phyloP scores from a whole-genome alignment of 2,113 vertebrate genomes.

The Scalopus aquaticus region DNA sequence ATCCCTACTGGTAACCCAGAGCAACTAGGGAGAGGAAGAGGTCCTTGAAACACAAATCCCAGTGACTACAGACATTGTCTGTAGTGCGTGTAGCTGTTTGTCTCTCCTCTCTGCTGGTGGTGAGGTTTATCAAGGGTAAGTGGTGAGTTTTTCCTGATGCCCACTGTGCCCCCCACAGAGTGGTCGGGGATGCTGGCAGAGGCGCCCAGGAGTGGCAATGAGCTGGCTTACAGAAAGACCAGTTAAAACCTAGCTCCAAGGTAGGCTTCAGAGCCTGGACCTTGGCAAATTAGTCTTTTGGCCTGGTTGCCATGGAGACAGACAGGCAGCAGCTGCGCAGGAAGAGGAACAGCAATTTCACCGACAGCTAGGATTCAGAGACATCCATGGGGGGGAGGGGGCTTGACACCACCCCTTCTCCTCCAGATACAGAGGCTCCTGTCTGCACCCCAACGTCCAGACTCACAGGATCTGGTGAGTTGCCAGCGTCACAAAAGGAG shows the following conservation, averaged over 20 bases:
- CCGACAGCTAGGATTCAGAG: constrained; percentile 48
- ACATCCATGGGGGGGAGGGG: constrained; percentile 45
- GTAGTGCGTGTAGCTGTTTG: not conserved
- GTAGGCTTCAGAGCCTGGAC: constrained; percentile 60
- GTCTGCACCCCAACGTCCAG: not conserved
- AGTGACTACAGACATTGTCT: not conserved
- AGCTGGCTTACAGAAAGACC: constrained; percentile 59
- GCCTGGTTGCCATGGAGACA: constrained; percentile 80
- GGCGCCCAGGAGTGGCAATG: not conserved
- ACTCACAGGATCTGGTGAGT: constrained; percentile 10
- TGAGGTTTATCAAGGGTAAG: not conserved
- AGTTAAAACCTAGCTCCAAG: constrained; percentile 71
- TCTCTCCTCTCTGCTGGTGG: not conserved
- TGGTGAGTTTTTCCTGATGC: not conserved
- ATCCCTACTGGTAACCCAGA: not conserved
- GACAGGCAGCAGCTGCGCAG: constrained; percentile 79
- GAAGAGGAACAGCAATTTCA: constrained; percentile 59
- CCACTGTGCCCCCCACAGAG: not conserved
- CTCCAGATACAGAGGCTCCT: not conserved
- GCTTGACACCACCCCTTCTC: not conserved
- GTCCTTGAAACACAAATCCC: constrained; percentile 13
- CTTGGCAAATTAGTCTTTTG: constrained; percentile 75
- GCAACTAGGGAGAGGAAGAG: not conserved
- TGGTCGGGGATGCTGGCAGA: not conserved
- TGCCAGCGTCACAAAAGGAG: not conserved